Percentiles rank a stretch among this genome's conserved stretches.
phyloP scores from a whole-genome alignment of 2,888 invertebrate genomes.

The Tinea semifulvella region DNA sequence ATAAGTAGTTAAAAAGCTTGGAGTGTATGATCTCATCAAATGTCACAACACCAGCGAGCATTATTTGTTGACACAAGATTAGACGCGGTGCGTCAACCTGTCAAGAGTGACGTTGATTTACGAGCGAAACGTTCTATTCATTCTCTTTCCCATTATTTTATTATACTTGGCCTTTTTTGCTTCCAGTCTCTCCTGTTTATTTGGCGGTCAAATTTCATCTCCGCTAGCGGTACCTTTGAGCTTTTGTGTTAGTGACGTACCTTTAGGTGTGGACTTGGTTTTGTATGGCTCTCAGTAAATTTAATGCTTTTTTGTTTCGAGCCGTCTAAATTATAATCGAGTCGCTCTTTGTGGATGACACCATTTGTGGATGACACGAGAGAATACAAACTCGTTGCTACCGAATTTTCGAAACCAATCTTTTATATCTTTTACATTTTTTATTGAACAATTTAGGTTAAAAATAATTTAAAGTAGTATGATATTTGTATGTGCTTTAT shows the following conservation, averaged over 20 bases:
- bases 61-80: slow-evolving; percentile 27
- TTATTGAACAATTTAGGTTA: too few relatives aligned
- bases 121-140: slow-evolving; percentile 19
- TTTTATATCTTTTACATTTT: too few relatives aligned
- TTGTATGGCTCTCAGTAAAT: slow-evolving; percentile 39
- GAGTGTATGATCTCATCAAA: slow-evolving; percentile 9
- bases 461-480: too few relatives aligned
- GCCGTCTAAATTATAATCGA: slow-evolving; percentile 31
- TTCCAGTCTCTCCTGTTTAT: slow-evolving; percentile 26
- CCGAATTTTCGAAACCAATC: slow-evolving; percentile 12
- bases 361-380: background rate
- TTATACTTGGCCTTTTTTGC: slow-evolving; percentile 14
- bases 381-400: slow-evolving; percentile 21
- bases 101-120: slow-evolving; percentile 27
- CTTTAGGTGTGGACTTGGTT: slow-evolving; percentile 43
- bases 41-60: slow-evolving; percentile 12
- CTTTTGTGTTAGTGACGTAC: slow-evolving; percentile 49
- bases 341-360: slow-evolving; percentile 17
- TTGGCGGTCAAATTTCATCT: slow-evolving; percentile 38
- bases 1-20: slow-evolving; percentile 9
- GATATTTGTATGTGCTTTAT: too few relatives aligned
- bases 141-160: slow-evolving; percentile 20
- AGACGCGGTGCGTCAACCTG: slow-evolving; percentile 23
- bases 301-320: slow-evolving; percentile 39
- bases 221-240: slow-evolving; percentile 27